Base-by-base conservation (phyloP, 2,888 invertebrate genomes). In the Calameuta pallipes region DNA sequence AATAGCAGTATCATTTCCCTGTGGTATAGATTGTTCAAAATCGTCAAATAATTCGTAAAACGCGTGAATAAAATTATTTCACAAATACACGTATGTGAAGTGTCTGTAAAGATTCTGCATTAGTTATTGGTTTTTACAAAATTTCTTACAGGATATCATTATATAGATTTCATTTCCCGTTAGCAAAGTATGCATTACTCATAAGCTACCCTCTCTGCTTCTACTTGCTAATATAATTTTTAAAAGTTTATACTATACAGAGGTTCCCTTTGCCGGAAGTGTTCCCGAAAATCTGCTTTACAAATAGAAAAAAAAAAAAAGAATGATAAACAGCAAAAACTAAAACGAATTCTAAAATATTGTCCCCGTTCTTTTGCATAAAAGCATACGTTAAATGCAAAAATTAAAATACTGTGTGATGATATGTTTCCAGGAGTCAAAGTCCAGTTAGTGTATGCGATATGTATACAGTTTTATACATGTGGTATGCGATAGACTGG, bases 381-480 rank as follows among this genome's bases (percentile, higher is more conserved):
- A 68, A 75, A 56, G 56, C 23, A 23, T 56, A 23, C 11, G 71
- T 68, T 34, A 33, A 76, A 34, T 78, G 80, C 75, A 76, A 79
- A 77, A 76, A 74, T 69, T 79, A 68, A 75, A 30, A 77, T 34
- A 31, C 78, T 82, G 83, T 89, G 82, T 85, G 84, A 78, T 87
- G 85, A 88, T 89, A 83, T 89, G 89, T 84, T 89, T 89, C 83
- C 89, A 89, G 89, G 87, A 88, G 78, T 87, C 86, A 85, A 85
- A 85, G 82, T 83, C 85, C 87, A 87, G 87, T 89, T 89, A 89
- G 87, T 88, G 87, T 86, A 84, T 83, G 82, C 83, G 81, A 85
- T 86, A 85, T 84, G 85, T 88, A 86, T 87, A 84, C 83, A 83
- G 82, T 84, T 85, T 80, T 86, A 86, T 88, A 87, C 85, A 85